Evolutionary conservation across 2,797 vertebrate genomes (phyloP).

Genomic region (Liasis olivaceus): DNA sequence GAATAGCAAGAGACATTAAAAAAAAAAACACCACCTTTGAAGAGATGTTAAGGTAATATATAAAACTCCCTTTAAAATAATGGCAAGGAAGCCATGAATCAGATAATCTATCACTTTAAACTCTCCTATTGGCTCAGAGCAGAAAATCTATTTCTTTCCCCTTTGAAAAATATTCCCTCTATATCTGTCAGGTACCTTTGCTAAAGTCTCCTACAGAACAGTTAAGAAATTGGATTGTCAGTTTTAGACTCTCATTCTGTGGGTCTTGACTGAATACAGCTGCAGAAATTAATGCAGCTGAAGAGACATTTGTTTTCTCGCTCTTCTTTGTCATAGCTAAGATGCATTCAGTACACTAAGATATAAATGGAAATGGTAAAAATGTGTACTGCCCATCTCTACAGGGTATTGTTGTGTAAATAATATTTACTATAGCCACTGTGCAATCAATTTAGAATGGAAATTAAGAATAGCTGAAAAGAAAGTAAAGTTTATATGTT

Average conservation of each 20-base stretch:
- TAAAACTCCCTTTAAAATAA: slow-evolving; percentile 68
- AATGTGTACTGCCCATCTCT: background rate
- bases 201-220: slow-evolving; percentile 71
- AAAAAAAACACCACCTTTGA: slow-evolving; percentile 48
- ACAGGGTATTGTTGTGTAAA: background rate
- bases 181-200: slow-evolving; percentile 71
- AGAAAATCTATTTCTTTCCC: slow-evolving; percentile 80
- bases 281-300: slow-evolving; percentile 42
- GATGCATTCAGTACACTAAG: slow-evolving; percentile 26
- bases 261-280: slow-evolving; percentile 33
- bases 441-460: background rate
- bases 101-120: slow-evolving; percentile 77
- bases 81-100: slow-evolving; percentile 58
- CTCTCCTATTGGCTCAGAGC: slow-evolving; percentile 66
- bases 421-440: background rate
- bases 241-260: slow-evolving; percentile 53
- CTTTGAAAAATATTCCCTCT: slow-evolving; percentile 76
- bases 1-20: slow-evolving; percentile 14
- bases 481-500: background rate
- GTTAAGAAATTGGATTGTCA: slow-evolving; percentile 73
- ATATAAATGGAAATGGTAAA: slow-evolving; percentile 34
- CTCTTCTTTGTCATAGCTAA: slow-evolving; percentile 19
- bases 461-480: background rate
- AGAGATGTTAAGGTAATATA: slow-evolving; percentile 35
- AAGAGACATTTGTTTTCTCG: slow-evolving; percentile 42